A percentile compares a stretch with the other conserved stretches of the same genome.
These are phyloP conservation scores for Cottoperca gobio DNA, from an alignment of 2,797 vertebrate genomes.

Conservation along the genomic window DNA sequence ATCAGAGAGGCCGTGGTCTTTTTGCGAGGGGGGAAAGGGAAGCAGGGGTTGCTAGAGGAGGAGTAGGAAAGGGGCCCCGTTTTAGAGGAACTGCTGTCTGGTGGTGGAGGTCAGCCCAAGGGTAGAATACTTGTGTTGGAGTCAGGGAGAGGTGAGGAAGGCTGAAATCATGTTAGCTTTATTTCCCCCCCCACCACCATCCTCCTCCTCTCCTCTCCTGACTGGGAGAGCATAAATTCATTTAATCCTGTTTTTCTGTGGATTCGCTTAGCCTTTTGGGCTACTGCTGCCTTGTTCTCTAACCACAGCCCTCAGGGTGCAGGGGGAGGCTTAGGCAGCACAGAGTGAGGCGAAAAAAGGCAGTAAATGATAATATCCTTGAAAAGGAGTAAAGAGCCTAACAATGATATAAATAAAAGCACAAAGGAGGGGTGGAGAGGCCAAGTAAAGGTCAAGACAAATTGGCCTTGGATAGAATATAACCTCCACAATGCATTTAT, in stretches of 20 bases:
- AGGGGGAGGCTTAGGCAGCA: conserved; percentile 59
- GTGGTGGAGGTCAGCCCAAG: conserved; percentile 86
- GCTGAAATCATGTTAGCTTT: conserved; percentile 88
- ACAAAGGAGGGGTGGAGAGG: conserved; percentile 31
- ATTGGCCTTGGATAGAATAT: conserved; percentile 43
- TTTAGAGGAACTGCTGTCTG: conserved; percentile 85
- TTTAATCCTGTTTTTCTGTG: conserved; percentile 88
- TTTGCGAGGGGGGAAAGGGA: conserved; percentile 36
- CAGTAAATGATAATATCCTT: conserved; percentile 82
- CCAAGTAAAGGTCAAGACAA: conserved; percentile 72
- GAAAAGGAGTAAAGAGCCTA: conserved; percentile 70
- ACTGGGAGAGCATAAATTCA: conserved; percentile 86
- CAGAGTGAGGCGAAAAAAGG: conserved; percentile 68
- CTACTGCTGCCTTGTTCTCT: conserved; percentile 76
- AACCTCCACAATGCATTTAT: conserved; percentile 35
- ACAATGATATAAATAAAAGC: conserved; percentile 77
- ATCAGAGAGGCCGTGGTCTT: conserved; percentile 70
- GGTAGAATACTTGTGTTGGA: conserved; percentile 87
- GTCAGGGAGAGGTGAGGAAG: conserved; percentile 88
- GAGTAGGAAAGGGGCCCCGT: conserved; percentile 72
- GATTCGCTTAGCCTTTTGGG: conserved; percentile 81
- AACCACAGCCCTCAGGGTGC: conserved; percentile 79
- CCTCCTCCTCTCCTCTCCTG: conserved; percentile 61
- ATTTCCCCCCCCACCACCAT: conserved; percentile 59
- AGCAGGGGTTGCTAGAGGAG: conserved; percentile 56